Evolutionary conservation across 2,888 invertebrate species (phyloP), one percentile per base, ranked within the genome.

Genomic region (Eupeodes latifasciatus): DNA sequence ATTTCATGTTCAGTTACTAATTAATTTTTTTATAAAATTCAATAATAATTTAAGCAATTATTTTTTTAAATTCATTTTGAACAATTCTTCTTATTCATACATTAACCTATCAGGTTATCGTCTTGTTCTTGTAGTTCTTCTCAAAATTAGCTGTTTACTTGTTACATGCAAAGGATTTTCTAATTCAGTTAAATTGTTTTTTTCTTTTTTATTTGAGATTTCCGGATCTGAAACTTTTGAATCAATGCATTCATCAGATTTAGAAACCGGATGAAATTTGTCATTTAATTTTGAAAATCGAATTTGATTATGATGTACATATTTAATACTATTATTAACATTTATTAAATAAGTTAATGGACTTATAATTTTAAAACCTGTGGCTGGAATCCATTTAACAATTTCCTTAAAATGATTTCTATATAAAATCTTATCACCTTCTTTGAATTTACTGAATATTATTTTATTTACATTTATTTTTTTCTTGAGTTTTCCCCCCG

Each of bases 271-370:
- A n/a, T 69, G 67, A 53, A 51, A 36, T 36, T 51, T 53, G 36
- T 62, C 62, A 16, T 82, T 69, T 51, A 55, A n/a, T 76, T 75
- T 66, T 76, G 59, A 81, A 57, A 34, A 61, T 61, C 59, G n/a
- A 49, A 82, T 75, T 75, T 71, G 69, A 16, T 79, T 62, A 16
- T 71, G 53, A n/a, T 62, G 71, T 59, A 67, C 59, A 78, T 57
- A 78, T 59, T 78, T 67, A 10, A 67, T 49, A 5, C 67, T 74
- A 59, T 81, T 81, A n/a, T 55, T 81, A n/a, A 81, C 66, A 81
- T 74, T 74, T 36, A 81, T 81, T 75, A 74, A 81, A 59, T 66
- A 75, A 1, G 57, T 75, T 47, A 75, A 34, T 57, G 59, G 36
- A 67, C 67, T 81, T 49, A 81, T 67, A 44, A 74, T 57, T 49